Evolutionary conservation across 1,140 invertebrate genomes (phyloP), one percentile per base, ranked within the genome.

Genomic region (Diploscapter pachys): DNA sequence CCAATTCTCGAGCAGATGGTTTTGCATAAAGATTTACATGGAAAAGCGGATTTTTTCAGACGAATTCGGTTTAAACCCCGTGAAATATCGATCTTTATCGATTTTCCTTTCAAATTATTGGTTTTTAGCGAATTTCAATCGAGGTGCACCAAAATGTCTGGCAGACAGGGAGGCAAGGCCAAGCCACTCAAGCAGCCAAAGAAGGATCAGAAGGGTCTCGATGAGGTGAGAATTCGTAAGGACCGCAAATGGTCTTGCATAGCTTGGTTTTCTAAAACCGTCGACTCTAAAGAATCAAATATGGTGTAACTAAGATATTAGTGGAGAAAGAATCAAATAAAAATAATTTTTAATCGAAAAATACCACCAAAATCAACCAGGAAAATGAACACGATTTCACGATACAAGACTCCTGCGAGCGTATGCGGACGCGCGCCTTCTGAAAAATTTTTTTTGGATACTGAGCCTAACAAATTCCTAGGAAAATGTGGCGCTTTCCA

Each of bases 181-280:
- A 88, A 88, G 79, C 87, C 87, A 63, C 79, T 88, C 73, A 88
- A 88, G 77, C 74, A 75, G 63, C 81, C 87, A 51, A 88, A 88
- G 80, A 88, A 88, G 80, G 80, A 82, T 48, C 70, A 78, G 48
- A 80, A 81, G 66, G 86, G 87, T n/a, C n/a, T 85, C 8, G 83
- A 85, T 78, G 87, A 88, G 5, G 86, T 89, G 81, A 80, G 79
- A 78, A 69, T 65, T 53, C 6, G 54, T 52, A 48, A 61, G 59
- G 56, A 70, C 9, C 3, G 54, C 13, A 48, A 63, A 49, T 48
- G 11, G 59, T 9, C 63, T 50, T 70, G 62, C 63, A 70, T 59
- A 52, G 8, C 51, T 61, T 13, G 31, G 31, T 5, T 56, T 56
- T 61, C 56, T 70, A 70, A 70, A 13, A 56, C 52, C 3, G 49